phyloP scores from a whole-genome alignment of 2,797 vertebrate genomes.

The Poecilia gillii region DNA sequence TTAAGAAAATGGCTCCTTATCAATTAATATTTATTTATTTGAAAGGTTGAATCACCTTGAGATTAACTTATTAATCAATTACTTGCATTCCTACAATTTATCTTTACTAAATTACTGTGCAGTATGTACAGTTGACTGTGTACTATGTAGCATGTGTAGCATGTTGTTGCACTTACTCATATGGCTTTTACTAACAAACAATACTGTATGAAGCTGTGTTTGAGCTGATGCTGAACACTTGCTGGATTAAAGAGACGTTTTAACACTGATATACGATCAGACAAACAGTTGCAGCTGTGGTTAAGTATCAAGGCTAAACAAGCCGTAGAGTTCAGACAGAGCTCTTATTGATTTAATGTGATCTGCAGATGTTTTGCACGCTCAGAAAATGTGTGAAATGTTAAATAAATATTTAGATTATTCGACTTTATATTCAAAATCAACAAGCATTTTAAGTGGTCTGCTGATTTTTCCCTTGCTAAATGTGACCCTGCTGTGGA shows the following conservation, averaged over 20 bases:
- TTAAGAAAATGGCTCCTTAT: no score
- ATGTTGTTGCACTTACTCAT: neutral
- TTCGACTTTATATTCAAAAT: neutral
- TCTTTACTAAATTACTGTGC: neutral
- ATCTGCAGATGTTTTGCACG: constrained; percentile 1
- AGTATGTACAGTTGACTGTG: no score
- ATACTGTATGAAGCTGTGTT: neutral
- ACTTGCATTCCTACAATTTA: no score
- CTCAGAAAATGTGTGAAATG: neutral
- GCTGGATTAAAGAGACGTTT: neutral
- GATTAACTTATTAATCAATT: no score
- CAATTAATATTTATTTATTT: no score
- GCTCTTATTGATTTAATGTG: neutral
- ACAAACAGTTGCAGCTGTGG: neutral
- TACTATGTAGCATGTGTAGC: no score
- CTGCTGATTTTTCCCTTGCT: neutral
- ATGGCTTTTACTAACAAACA: neutral
- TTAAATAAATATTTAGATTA: neutral
- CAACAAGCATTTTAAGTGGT: neutral
- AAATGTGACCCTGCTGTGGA: neutral
- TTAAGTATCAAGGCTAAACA: neutral
- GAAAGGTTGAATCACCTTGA: no score
- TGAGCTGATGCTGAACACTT: neutral
- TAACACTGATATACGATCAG: neutral
- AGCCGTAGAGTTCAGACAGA: neutral